Percentiles rank a stretch among this genome's conserved stretches.
Evolutionary conservation across 1,140 invertebrate species (phyloP).

Genomic region (Drosophila bipectinata): DNA sequence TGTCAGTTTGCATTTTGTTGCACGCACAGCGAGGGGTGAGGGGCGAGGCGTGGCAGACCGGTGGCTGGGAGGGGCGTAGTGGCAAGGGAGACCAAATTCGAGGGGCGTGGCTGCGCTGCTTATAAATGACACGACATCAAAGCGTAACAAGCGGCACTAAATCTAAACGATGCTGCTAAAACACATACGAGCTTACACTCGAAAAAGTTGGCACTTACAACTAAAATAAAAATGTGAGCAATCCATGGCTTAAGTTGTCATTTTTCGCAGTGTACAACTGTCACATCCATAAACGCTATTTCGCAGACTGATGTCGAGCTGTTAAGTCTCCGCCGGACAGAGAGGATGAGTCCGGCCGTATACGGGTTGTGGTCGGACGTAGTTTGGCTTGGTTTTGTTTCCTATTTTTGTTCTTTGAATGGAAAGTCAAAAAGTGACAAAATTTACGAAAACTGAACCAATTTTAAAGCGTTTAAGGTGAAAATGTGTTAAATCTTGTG

Average conservation of each 20-base stretch:
- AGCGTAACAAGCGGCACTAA: constrained; percentile 81
- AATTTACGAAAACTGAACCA: constrained; percentile 16
- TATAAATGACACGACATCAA: constrained; percentile 79
- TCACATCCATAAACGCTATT: constrained; percentile 27
- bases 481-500: background rate
- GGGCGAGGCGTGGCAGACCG: background rate
- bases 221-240: background rate
- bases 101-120: constrained; percentile 47
- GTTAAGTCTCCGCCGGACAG: constrained; percentile 67
- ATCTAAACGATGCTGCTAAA: constrained; percentile 67
- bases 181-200: constrained; percentile 18
- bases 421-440: constrained; percentile 6
- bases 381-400: constrained; percentile 33
- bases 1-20: constrained; percentile 76
- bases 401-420: constrained; percentile 9
- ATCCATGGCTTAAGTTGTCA: background rate
- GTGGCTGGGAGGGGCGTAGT: background rate
- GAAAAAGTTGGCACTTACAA: background rate
- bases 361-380: constrained; percentile 38
- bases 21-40: constrained; percentile 20
- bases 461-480: constrained; percentile 1
- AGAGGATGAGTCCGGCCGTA: constrained; percentile 32
- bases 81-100: background rate
- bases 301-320: constrained; percentile 53
- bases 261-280: constrained; percentile 6